A percentile compares a stretch with the other conserved stretches of the same genome.
Evolutionary conservation across 2,797 vertebrate species (phyloP).

Genomic region (Coluber constrictor): DNA sequence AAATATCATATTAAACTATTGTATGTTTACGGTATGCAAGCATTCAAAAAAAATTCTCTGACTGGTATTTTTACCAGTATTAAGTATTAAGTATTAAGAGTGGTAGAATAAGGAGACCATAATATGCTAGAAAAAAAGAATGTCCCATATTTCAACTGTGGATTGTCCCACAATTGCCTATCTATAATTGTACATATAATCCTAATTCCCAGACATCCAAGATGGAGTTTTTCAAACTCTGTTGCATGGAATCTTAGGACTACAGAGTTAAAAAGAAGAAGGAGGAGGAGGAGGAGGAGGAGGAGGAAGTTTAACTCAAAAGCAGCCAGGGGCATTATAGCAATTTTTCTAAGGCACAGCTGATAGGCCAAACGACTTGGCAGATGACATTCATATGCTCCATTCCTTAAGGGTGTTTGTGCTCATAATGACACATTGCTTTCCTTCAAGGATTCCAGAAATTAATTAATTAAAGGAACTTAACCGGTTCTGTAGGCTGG

Average conservation of each 20-base stretch:
- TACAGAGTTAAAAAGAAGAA: not conserved
- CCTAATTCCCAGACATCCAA: constrained; percentile 5
- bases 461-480: not conserved
- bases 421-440: not conserved
- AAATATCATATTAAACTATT: not conserved
- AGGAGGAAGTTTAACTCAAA: not conserved
- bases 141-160: not conserved
- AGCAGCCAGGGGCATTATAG: not conserved
- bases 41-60: constrained; percentile 29
- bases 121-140: not conserved
- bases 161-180: not conserved
- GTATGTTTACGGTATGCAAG: not conserved
- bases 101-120: constrained; percentile 11
- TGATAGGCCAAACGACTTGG: not conserved
- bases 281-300: not conserved
- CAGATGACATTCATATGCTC: not conserved
- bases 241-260: not conserved
- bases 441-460: not conserved
- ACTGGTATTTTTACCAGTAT: constrained; percentile 17
- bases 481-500: not conserved
- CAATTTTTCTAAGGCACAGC: not conserved
- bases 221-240: not conserved
- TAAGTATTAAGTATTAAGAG: not conserved
- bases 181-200: not conserved
- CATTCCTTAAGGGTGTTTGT: not conserved